Evolutionary conservation across 2,888 invertebrate genomes (phyloP), one percentile per base, ranked within the genome.

Genomic region (Harmothoe impar): DNA sequence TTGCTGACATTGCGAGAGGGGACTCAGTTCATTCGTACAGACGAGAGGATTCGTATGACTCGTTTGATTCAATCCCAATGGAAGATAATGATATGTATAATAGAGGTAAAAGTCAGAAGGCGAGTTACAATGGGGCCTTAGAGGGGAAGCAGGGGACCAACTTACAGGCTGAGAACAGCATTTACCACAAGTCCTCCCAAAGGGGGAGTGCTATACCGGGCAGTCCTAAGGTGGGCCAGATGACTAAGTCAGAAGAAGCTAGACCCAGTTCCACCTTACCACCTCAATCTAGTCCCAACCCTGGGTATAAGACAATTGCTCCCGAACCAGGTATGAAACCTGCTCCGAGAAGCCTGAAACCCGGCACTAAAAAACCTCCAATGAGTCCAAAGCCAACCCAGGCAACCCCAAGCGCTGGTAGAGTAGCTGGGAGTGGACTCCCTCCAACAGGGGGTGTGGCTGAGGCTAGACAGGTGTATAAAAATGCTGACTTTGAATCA

Each of bases 391-490:
- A 72, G 25, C 72, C 72, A 7, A 23, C 72, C 17, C 72, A 5
- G 3, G 1, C 3, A 5, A 29, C 5, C 17, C n/a, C 25, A 23
- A 72, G 25, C 20, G 3, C 72, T 15, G 17, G 29, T 5, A 29
- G 72, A 25, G 31, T 3, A 5, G 7, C 29, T 29, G n/a, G n/a
- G n/a, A 25, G 17, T 72, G 72, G 29, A 15, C 15, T 7, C 15
- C 62, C 62, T 15, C 23, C 23, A n/a, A 20, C 20, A n/a, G 62
- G 7, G 29, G 17, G 29, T 72, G 72, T 1, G 0, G 72, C 0
- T n/a, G 72, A 29, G 25, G n/a, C n/a, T n/a, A n/a, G n/a, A n/a
- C n/a, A n/a, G n/a, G 72, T 72, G 72, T 72, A 72, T 29, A 25
- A 29, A 25, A 72, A 72, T 25, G 5, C 72, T 29, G 72, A 72